Evolutionary conservation across 2,113 vertebrate genomes (phyloP).

Genomic region (Orthonyx spaldingii): DNA sequence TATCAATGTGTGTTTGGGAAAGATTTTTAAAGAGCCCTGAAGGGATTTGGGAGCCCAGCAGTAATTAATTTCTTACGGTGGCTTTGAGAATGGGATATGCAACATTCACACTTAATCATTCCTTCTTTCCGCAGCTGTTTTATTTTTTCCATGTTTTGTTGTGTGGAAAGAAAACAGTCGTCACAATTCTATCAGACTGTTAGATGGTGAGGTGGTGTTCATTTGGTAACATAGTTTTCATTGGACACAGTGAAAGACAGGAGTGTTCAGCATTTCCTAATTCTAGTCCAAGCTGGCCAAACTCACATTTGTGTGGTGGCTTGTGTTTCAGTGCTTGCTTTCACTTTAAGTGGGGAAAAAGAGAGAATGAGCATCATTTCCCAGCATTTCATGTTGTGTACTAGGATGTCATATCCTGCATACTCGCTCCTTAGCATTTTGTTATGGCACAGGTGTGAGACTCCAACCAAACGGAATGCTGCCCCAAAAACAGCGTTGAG

Average conservation of each 20-base stretch:
- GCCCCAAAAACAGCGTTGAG: background rate
- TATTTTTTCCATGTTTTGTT: background rate
- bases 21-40: background rate
- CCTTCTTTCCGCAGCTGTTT: background rate
- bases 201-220: background rate
- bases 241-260: background rate
- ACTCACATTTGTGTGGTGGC: background rate
- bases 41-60: background rate
- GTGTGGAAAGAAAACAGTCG: background rate
- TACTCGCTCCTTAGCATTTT: background rate
- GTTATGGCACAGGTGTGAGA: background rate
- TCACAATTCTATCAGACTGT: background rate
- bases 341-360: background rate
- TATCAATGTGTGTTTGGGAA: background rate
- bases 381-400: background rate
- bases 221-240: background rate
- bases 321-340: background rate
- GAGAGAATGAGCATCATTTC: background rate
- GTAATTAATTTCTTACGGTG: background rate
- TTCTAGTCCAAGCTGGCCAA: background rate
- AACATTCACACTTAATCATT: background rate
- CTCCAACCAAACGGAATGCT: background rate
- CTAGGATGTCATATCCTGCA: background rate
- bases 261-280: background rate
- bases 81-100: background rate